phyloP scores from a whole-genome alignment of 1,140 invertebrate genomes.

The Ganaspis sp. region DNA sequence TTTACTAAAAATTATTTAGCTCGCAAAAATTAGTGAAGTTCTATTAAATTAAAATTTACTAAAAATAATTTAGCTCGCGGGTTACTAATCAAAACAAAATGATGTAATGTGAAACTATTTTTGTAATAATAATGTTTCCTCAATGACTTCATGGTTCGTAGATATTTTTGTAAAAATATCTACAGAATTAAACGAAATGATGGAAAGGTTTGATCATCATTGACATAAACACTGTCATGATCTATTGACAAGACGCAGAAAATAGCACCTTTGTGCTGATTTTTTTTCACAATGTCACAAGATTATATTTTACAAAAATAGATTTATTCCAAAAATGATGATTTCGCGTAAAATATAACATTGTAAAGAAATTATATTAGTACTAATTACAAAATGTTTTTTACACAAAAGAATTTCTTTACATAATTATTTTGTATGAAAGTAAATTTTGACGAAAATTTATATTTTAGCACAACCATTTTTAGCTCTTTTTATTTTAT shows the following conservation, averaged over 20 bases:
- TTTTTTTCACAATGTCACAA: neutral
- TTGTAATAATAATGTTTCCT: neutral
- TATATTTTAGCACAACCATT: too few relatives aligned
- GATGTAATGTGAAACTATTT: neutral
- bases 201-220: conserved; percentile 7
- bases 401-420: too few relatives aligned
- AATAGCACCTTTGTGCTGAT: neutral
- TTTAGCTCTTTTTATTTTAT: too few relatives aligned
- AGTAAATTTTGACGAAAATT: too few relatives aligned
- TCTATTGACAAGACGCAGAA: neutral
- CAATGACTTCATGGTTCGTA: neutral
- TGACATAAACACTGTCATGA: neutral
- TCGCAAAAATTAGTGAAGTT: too few relatives aligned
- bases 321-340: too few relatives aligned
- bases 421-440: too few relatives aligned
- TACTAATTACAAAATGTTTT: too few relatives aligned
- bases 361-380: too few relatives aligned
- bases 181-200: neutral
- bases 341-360: too few relatives aligned
- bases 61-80: neutral
- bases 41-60: neutral
- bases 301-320: too few relatives aligned
- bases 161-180: conserved; percentile 10
- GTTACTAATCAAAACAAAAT: neutral
- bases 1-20: neutral